Percentiles rank a stretch among this genome's conserved stretches.
Conservation (phyloP, 1,140 invertebrate genomes). For the Euura lappo region DNA sequence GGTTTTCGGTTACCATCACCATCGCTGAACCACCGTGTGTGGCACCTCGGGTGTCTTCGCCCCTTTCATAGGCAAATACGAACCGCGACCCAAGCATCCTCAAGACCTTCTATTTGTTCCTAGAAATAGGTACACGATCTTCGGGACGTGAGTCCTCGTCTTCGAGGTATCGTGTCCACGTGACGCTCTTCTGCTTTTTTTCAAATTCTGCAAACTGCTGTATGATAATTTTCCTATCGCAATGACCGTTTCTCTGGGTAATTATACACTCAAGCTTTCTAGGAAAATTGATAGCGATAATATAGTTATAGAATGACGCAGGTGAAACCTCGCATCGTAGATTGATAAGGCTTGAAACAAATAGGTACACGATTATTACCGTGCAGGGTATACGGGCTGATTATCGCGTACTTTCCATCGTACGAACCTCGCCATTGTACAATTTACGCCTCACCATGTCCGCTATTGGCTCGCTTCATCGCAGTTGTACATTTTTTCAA, state of each 20-base stretch:
- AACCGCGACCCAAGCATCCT: no score
- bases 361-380: not conserved
- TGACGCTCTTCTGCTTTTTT: not conserved
- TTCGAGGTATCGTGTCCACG: not conserved
- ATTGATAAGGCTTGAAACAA: not conserved
- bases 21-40: constrained; percentile 47
- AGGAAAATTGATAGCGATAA: no score
- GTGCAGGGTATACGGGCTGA: not conserved
- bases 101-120: no score
- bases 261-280: no score
- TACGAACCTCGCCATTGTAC: not conserved
- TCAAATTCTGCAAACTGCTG: no score
- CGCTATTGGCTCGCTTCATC: not conserved
- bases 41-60: constrained; percentile 55
- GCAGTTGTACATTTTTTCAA: no score
- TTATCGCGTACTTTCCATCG: not conserved
- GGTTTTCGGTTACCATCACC: constrained; percentile 35
- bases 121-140: constrained; percentile 19
- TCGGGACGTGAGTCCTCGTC: constrained; percentile 11
- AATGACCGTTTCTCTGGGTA: no score
- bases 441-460: not conserved
- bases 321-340: not conserved
- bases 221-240: no score
- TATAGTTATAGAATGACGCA: not conserved
- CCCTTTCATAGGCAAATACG: constrained; percentile 51